These are phyloP conservation scores for Bubalus kerabau DNA, from an alignment of 2,113 vertebrate species.

Conservation along the genomic window DNA sequence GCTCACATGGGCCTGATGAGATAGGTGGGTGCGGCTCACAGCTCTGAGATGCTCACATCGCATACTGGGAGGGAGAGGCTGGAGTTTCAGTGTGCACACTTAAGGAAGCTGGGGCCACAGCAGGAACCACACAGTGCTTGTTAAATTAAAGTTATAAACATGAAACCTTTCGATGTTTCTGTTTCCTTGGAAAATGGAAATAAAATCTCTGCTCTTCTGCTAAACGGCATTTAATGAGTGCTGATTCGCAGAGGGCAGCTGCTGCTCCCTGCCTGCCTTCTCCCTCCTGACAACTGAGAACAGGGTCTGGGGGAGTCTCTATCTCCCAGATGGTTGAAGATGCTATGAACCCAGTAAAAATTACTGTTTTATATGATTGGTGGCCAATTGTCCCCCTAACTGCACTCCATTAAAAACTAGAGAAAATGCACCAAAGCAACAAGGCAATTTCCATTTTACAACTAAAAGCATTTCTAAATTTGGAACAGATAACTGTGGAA, in stretches of 20 bases:
- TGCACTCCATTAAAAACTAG: background rate
- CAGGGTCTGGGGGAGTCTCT: background rate
- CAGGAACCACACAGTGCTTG: background rate
- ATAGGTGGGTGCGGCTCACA: fast-evolving
- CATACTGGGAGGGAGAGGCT: background rate
- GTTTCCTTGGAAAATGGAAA: background rate
- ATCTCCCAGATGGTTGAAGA: background rate
- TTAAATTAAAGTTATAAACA: background rate
- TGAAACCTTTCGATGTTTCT: background rate
- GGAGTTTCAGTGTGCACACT: background rate
- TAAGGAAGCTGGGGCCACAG: background rate
- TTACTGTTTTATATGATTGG: background rate
- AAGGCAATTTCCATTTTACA: background rate
- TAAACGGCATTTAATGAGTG: background rate
- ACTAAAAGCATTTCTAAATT: background rate
- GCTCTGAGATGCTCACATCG: background rate
- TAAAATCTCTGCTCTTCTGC: background rate
- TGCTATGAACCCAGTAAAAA: background rate
- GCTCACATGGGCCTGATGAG: background rate
- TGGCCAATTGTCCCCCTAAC: background rate
- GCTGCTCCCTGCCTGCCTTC: background rate
- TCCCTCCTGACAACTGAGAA: background rate
- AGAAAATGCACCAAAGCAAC: background rate
- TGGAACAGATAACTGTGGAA: background rate
- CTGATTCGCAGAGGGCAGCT: background rate